These are phyloP conservation scores for Artemisiospiza belli DNA, from an alignment of 2,113 vertebrate genomes.

Conservation along the genomic window DNA sequence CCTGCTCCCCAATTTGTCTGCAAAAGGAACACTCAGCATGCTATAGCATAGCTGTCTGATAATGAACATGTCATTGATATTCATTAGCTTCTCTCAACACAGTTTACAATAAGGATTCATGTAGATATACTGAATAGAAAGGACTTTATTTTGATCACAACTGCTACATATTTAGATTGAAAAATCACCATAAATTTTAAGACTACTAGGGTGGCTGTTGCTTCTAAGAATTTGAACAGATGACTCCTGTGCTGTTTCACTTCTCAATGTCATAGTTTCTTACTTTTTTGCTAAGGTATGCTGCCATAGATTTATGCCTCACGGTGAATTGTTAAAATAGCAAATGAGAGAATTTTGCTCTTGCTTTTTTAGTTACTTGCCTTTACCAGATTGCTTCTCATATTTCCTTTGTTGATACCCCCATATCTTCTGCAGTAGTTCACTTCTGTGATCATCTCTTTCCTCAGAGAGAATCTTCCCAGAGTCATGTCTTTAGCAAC, in stretches of 20 bases:
- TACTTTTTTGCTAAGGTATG: neutral
- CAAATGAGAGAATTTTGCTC: neutral
- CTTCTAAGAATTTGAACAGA: neutral
- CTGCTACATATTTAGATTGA: neutral
- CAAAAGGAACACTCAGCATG: neutral
- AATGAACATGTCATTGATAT: neutral
- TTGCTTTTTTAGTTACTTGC: neutral
- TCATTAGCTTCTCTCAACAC: neutral
- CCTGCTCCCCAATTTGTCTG: neutral
- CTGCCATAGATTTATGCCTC: neutral
- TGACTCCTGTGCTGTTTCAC: neutral
- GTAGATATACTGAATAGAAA: neutral
- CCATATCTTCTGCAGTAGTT: neutral
- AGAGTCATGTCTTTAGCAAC: neutral
- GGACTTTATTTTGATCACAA: neutral
- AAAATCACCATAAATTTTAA: neutral
- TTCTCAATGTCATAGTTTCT: neutral
- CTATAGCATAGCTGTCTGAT: neutral
- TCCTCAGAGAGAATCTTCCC: neutral
- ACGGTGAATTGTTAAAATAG: neutral
- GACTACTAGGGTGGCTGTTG: neutral
- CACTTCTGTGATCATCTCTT: neutral
- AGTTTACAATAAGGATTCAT: neutral
- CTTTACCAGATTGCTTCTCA: neutral
- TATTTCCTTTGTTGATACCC: neutral